Base-by-base conservation (phyloP, 1,140 invertebrate genomes). In the Apis cerana region DNA sequence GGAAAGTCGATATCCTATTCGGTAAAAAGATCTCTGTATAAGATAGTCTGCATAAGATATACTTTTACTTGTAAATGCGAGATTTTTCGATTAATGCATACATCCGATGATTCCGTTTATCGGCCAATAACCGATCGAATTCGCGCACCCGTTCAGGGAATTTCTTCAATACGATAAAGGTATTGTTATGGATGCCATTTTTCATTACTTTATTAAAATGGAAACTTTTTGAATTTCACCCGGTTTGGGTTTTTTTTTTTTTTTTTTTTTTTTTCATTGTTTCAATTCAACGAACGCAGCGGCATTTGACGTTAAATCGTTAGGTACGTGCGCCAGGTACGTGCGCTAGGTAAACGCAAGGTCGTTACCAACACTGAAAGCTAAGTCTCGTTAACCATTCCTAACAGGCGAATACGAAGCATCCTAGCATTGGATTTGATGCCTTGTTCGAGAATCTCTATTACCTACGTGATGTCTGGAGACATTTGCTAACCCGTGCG, bases 361-460 rank as follows among this genome's bases (percentile, higher is more conserved):
- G 87, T 88, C 62, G 86, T 88, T 88, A 88, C 88, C 87, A 85
- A 71, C 84, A 80, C 72, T 81, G 83, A 80, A 74, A 85, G 84
- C 86, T 76, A 87, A 89, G 88, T 86, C 88, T 86, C 84, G 88
- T 89, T 89, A 89, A 89, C 85, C 87, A 84, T 89, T 87, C 76
- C 79, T 88, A 89, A 89, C 88, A 87, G 84, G 85, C 83, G 83
- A 87, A 89, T 89, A 83, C 82, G 75, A 85, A 69, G 87, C 82
- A 88, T 88, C 80, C 86, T 89, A 64, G 72, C 83, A 82, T 89
- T 89, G 88, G 79, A 87, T 87, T 89, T 84, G 85, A 89, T 89
- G 87, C 82, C 84, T 85, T 75, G 88, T 82, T 88, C 75, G 86
- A 87, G 86, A 82, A 75, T 75, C 69, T 78, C 79, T 67, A 67